Evolutionary conservation across 2,113 vertebrate species (phyloP), one percentile per base, ranked within the genome.

Genomic region (Corvus cornix): DNA sequence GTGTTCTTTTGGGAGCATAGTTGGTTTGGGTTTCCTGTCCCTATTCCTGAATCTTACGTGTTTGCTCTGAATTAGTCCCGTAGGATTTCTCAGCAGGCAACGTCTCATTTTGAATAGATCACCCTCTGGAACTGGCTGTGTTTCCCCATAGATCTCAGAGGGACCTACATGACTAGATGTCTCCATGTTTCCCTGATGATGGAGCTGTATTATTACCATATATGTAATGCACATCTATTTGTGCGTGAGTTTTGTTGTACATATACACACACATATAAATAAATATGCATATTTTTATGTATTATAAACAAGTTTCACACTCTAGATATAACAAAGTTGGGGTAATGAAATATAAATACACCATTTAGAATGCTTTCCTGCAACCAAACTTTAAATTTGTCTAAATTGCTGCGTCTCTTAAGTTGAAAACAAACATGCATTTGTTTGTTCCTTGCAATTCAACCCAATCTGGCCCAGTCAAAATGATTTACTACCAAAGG

Each of bases 401-500:
- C 60, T 86, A 46, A 91, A 75, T 44, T 84, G 41, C 28, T 72
- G 11, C 18, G 7, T 64, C n/a, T 82, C 66, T 58, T 59, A 78
- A 67, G 70, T n/a, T 48, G 39, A 81, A 96, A 95, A 83, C 27
- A 84, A 94, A 33, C 52, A 67, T 37, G 5, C 10, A 18, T 67
- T 77, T 90, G 16, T 86, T 92, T 88, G 31, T 23, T 85, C 16
- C 56, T 84, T 88, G 51, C n/a, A 44, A 43, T 88, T 77, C 55
- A 90, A 69, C 22, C 6, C 58, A 69, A 68, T 52, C 63, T 66
- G 37, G 19, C n/a, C 53, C 28, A 86, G 64, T 39, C 39, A 77
- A 88, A 92, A 75, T 88, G 7, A 93, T 90, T 80, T 90, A 88
- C 63, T 70, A 46, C 30, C 37, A 67, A 70, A 92, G 88, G 90